These are phyloP conservation scores for Hypsibius dujardini DNA, from an alignment of 1,140 invertebrate species.

Conservation along the genomic window DNA sequence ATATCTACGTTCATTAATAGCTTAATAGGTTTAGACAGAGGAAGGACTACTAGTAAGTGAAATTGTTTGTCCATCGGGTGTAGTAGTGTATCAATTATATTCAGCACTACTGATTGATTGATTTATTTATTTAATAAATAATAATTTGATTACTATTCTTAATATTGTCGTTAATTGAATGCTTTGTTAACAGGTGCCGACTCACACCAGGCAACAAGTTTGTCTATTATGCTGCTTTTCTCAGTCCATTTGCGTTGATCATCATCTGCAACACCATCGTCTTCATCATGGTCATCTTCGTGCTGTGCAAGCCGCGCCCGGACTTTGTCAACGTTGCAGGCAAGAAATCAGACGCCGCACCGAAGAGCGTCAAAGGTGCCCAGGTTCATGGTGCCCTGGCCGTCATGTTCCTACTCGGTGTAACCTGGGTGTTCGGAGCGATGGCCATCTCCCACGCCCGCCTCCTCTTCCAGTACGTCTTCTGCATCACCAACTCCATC, in stretches of 20 bases:
- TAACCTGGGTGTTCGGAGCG: constrained; percentile 40
- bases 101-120: too few species aligned
- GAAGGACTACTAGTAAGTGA: too few species aligned
- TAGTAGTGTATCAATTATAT: too few species aligned
- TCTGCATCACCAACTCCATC: constrained; percentile 36
- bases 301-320: constrained; percentile 32
- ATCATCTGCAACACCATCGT: constrained; percentile 36
- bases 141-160: too few species aligned
- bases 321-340: constrained; percentile 20
- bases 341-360: constrained; percentile 20
- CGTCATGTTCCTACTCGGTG: constrained; percentile 38
- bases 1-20: too few species aligned
- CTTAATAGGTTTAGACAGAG: too few species aligned
- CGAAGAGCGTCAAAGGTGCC: constrained; percentile 26
- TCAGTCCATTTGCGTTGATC: constrained; percentile 36
- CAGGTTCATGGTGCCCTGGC: constrained; percentile 39
- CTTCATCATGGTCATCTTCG: constrained; percentile 36
- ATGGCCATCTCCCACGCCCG: constrained; percentile 36
- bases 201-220: constrained; percentile 30
- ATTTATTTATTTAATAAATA: too few species aligned
- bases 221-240: constrained; percentile 33
- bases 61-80: too few species aligned
- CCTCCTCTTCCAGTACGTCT: constrained; percentile 37
- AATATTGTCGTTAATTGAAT: background rate
- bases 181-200: constrained; percentile 29